These are phyloP conservation scores for Diorhabda sublineata DNA, from an alignment of 1,140 invertebrate species.

Conservation along the genomic window DNA sequence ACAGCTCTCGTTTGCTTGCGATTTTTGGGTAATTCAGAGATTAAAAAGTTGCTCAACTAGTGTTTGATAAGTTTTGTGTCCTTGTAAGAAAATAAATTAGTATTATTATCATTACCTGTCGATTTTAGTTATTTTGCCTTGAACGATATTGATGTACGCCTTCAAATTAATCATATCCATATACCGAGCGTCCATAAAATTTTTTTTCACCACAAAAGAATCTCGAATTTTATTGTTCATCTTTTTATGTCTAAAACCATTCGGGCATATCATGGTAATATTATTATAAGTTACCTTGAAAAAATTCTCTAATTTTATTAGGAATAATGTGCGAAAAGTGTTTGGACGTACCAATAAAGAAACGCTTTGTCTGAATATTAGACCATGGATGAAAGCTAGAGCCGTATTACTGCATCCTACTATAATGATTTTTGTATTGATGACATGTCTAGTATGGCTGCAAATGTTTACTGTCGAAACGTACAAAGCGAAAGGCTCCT, in stretches of 20 bases:
- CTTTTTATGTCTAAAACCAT: conserved; percentile 54
- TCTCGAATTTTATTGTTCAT: conserved; percentile 42
- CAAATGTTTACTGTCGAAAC: conserved; percentile 48
- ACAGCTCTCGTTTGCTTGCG: no score
- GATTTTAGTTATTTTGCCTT: conserved; percentile 31
- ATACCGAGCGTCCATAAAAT: conserved; percentile 51
- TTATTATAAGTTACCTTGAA: conserved; percentile 52
- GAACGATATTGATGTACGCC: conserved; percentile 51
- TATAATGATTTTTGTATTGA: conserved; percentile 66
- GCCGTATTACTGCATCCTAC: conserved; percentile 69
- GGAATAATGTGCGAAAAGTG: not conserved
- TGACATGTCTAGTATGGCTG: conserved; percentile 46
- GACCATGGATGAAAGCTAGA: conserved; percentile 62
- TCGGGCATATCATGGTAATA: conserved; percentile 60
- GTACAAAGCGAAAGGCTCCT: conserved; percentile 48
- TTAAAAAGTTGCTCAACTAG: no score
- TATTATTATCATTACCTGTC: conserved; percentile 5
- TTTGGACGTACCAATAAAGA: conserved; percentile 20
- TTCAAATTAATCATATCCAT: conserved; percentile 50
- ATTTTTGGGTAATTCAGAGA: no score
- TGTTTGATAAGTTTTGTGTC: no score
- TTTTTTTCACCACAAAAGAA: conserved; percentile 50
- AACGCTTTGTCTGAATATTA: conserved; percentile 56
- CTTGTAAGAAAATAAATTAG: no score
- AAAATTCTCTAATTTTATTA: not conserved